A percentile compares a stretch with the other conserved stretches of the same genome.
Evolutionary conservation across 2,797 vertebrate genomes (phyloP).

Genomic region (Tamandua tetradactyla): DNA sequence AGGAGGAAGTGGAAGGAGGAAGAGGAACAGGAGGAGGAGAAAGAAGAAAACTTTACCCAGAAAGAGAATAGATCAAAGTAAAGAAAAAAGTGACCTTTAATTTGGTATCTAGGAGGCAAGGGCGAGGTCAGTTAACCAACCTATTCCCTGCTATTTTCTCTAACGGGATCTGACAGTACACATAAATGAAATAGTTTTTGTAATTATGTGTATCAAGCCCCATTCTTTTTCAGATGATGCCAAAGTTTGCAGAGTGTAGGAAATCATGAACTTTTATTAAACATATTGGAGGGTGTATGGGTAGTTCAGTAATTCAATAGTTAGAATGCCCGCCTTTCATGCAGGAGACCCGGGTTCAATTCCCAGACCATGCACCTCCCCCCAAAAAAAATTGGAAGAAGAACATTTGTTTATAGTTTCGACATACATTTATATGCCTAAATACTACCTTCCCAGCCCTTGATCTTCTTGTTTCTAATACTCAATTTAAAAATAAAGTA

Average conservation of each 20-base stretch:
- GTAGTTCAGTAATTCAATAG: too few relatives aligned
- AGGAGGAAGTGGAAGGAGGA: too few relatives aligned
- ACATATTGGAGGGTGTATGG: too few relatives aligned
- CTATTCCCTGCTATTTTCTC: background rate
- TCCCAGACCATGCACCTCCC: too few relatives aligned
- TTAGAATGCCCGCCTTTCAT: too few relatives aligned
- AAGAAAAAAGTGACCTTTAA: background rate
- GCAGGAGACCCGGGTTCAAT: too few relatives aligned
- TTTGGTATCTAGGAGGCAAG: background rate
- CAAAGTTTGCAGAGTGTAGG: background rate
- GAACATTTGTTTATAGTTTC: background rate
- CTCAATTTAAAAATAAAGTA: background rate
- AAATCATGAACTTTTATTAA: conserved; percentile 48
- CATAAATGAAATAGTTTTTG: background rate
- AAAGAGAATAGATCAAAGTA: conserved; percentile 26
- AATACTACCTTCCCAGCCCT: background rate
- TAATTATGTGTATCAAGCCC: background rate
- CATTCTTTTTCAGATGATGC: background rate
- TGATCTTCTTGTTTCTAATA: background rate
- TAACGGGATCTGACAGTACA: background rate
- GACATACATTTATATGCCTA: background rate
- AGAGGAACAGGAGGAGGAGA: background rate
- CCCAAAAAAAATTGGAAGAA: background rate
- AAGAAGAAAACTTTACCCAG: background rate
- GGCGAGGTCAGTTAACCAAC: background rate